Evolutionary conservation across 2,797 vertebrate genomes (phyloP).

Genomic region (Sebastes diaconus): DNA sequence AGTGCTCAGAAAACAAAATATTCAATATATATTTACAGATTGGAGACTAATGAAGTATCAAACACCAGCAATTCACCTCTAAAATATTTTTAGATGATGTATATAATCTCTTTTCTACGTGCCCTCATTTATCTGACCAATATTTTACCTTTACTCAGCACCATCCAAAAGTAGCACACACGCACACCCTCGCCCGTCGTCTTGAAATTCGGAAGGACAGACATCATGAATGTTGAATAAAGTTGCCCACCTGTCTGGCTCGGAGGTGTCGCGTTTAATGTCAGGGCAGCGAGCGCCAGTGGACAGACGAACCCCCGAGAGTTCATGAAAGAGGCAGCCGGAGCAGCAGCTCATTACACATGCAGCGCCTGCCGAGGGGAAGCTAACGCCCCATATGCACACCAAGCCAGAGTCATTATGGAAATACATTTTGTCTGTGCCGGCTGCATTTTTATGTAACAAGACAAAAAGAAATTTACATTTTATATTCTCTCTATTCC

Average conservation of each 20-base stretch:
- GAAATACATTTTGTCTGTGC: conserved; percentile 64
- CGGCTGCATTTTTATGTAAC: conserved; percentile 61
- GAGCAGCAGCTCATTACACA: conserved; percentile 63
- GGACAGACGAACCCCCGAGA: conserved; percentile 54
- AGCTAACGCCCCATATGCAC: conserved; percentile 61
- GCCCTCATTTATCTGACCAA: neutral
- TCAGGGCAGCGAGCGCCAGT: conserved; percentile 26
- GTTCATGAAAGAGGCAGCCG: conserved; percentile 64
- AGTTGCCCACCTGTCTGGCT: conserved; percentile 65
- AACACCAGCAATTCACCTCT: neutral
- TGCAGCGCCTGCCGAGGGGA: conserved; percentile 61
- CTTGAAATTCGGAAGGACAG: conserved; percentile 42
- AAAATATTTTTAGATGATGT: neutral
- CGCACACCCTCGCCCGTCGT: neutral
- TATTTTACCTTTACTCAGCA: conserved; percentile 5
- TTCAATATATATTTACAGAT: neutral
- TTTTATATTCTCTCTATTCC: conserved; percentile 44
- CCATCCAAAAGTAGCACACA: neutral
- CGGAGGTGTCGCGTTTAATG: conserved; percentile 62
- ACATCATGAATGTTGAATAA: conserved; percentile 66
- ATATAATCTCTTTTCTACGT: neutral
- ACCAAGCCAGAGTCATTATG: conserved; percentile 70
- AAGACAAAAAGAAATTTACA: conserved; percentile 50
- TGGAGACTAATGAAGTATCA: neutral
- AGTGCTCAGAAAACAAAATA: neutral